Evolutionary conservation across 2,888 invertebrate species (phyloP), one percentile per base, ranked within the genome.

Genomic region (Calliscelio sp.): DNA sequence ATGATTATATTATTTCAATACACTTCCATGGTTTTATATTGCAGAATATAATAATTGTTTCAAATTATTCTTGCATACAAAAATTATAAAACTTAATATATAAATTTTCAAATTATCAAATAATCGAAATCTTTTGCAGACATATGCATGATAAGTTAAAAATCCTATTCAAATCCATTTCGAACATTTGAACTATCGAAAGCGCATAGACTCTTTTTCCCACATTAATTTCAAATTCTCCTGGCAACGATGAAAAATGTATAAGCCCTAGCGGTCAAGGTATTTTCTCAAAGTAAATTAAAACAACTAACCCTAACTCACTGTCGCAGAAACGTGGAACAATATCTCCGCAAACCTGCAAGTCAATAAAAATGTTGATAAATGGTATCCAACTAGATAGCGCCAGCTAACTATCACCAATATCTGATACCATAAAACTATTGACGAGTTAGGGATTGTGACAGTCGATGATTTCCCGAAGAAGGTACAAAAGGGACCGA

Each of bases 371-470:
- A 51, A 32, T 6, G 46, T 49, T 55, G 18, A 77, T 71, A 71
- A 65, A 77, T 57, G 66, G 87, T 11, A 28, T 73, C 61, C 25
- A 24, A 6, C 25, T 55, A 44, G 11, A 71, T 44, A 44, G 57
- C n/a, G n/a, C n/a, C n/a, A n/a, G n/a, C n/a, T n/a, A n/a, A n/a
- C n/a, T n/a, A n/a, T n/a, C n/a, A 61, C 32, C 59, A 38, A 88
- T 89, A 35, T 57, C 88, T 88, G 46, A 80, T 84, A 77, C 85
- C 81, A 85, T 89, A 86, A 87, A 89, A 88, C 81, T 84, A 78
- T 79, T 84, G 86, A 81, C 79, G 68, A 53, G 22, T 77, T 8
- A 22, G 66, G 57, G 70, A 51, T 49, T 46, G n/a, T 80, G 81
- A 80, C 68, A 78, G 61, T 57, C 71, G 71, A 51, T 75, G 74